Conservation (phyloP, 1,140 invertebrate genomes). For the Condylostylus longicornis region DNA sequence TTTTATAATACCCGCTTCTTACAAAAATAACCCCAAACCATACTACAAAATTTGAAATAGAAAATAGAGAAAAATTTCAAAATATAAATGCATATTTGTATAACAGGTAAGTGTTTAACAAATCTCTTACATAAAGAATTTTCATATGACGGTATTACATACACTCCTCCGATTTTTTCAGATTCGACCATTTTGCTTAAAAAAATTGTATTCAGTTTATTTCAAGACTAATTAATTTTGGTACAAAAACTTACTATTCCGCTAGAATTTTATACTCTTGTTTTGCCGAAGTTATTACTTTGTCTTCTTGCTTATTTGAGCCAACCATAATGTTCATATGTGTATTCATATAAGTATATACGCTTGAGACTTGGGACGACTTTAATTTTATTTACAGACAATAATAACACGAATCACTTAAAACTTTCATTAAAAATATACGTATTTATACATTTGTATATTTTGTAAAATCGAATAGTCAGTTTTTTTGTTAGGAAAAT, state of each 20-base stretch:
- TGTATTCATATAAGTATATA: no score
- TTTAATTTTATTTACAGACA: no score
- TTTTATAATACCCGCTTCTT: slow-evolving; percentile 70
- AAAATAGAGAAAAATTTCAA: no score
- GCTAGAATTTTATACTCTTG: slow-evolving; percentile 62
- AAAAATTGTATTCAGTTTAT: slow-evolving; percentile 17
- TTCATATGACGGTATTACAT: slow-evolving; percentile 79
- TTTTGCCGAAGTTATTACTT: slow-evolving; percentile 35
- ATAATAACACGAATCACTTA: no score
- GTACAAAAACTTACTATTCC: slow-evolving; percentile 53
- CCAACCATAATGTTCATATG: no score
- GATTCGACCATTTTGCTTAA: slow-evolving; percentile 69
- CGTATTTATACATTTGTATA: no score
- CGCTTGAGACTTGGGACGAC: no score
- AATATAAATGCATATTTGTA: no score
- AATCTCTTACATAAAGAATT: slow-evolving; percentile 52
- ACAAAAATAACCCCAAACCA: slow-evolving; percentile 92
- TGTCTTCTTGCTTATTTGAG: slow-evolving; percentile 20
- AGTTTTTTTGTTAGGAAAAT: no score
- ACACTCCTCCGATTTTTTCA: slow-evolving; percentile 73
- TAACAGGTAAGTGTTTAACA: no score
- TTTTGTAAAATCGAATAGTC: no score
- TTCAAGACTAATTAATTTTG: neutral
- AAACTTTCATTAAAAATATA: no score
- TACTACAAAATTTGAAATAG: slow-evolving; percentile 42